A percentile compares a stretch with the other conserved stretches of the same genome.
Evolutionary conservation across 2,113 vertebrate genomes (phyloP).

Genomic region (Hemicordylus capensis): DNA sequence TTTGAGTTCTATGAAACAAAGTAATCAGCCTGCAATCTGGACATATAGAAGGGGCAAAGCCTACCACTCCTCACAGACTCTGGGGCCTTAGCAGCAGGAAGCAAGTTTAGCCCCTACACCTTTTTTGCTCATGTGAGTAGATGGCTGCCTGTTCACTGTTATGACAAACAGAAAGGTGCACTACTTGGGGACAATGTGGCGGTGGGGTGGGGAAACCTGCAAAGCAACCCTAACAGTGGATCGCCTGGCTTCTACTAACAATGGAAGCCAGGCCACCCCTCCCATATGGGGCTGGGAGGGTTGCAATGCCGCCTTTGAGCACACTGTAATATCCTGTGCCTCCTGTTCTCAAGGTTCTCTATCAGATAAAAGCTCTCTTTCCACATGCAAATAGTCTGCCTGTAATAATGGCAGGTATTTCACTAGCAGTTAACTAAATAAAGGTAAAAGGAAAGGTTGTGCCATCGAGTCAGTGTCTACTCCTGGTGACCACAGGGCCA

Average conservation of each 20-base stretch:
- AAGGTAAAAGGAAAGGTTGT: too few species aligned
- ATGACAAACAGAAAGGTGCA: too few species aligned
- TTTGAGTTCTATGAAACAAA: background rate
- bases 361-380: background rate
- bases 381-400: background rate
- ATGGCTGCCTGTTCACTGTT: background rate
- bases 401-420: background rate
- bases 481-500: too few species aligned
- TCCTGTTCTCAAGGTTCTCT: background rate
- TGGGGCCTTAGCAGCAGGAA: background rate
- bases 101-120: background rate
- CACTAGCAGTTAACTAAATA: background rate
- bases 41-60: background rate
- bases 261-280: too few species aligned
- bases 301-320: background rate
- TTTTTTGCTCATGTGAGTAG: background rate
- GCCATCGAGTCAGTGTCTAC: too few species aligned
- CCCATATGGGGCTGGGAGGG: background rate
- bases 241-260: background rate
- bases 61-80: background rate
- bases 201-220: background rate
- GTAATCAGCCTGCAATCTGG: background rate
- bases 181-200: background rate
- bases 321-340: too few species aligned
- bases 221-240: background rate